Evolutionary conservation across 2,888 invertebrate genomes (phyloP).

Genomic region (Diplazon laetatorius): DNA sequence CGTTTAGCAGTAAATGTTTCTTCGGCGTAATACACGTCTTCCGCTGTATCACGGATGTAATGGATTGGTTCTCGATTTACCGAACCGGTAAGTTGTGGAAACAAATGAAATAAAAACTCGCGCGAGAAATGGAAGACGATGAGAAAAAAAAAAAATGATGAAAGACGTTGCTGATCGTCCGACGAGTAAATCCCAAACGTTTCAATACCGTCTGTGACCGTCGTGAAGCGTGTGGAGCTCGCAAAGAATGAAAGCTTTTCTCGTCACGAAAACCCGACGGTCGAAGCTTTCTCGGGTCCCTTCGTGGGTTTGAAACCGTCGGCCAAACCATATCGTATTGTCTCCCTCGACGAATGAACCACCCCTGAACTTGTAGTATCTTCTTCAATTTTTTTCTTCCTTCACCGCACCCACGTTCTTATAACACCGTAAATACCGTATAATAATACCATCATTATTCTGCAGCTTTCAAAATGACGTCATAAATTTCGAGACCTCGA

Average conservation of each 20-base stretch:
- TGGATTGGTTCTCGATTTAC: constrained; percentile 28
- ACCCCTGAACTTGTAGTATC: constrained; percentile 41
- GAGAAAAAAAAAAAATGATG: background rate
- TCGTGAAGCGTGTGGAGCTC: background rate
- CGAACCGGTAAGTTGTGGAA: background rate
- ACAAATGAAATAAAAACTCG: background rate
- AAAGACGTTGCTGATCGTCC: constrained; percentile 20
- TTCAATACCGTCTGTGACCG: constrained; percentile 4
- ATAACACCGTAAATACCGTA: too few relatives aligned
- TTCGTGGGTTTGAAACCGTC: constrained; percentile 33
- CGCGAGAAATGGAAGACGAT: background rate
- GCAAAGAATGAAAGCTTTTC: constrained; percentile 1
- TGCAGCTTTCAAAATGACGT: too few relatives aligned
- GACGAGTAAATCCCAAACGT: constrained; percentile 46
- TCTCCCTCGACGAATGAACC: constrained; percentile 57
- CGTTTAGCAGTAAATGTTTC: background rate
- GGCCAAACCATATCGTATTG: constrained; percentile 20
- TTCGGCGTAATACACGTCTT: background rate
- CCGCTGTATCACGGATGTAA: background rate
- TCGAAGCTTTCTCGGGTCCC: constrained; percentile 15
- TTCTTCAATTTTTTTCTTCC: constrained; percentile 43
- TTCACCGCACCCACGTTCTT: too few relatives aligned
- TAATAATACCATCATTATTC: too few relatives aligned
- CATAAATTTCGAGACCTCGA: too few relatives aligned
- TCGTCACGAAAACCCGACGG: constrained; percentile 33